Percentiles rank a stretch among this genome's conserved stretches.
phyloP scores from a whole-genome alignment of 2,113 vertebrate species.

The Apodemus speciosus region DNA sequence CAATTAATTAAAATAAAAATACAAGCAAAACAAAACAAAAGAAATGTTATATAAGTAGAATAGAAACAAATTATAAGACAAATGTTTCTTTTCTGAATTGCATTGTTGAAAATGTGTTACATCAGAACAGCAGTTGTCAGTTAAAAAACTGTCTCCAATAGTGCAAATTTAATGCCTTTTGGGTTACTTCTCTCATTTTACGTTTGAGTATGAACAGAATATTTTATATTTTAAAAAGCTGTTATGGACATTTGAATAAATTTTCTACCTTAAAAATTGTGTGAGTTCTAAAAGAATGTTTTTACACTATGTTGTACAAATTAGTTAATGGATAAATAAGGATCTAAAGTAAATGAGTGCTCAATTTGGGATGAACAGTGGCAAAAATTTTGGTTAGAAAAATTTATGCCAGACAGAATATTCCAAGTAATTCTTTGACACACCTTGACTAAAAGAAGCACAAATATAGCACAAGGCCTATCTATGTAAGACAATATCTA shows the following conservation, averaged over 20 bases:
- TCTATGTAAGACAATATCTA: neutral
- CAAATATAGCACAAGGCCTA: neutral
- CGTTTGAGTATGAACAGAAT: neutral
- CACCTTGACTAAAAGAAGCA: neutral
- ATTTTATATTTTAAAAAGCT: neutral
- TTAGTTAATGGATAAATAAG: neutral
- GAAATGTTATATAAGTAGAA: neutral
- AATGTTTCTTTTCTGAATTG: neutral
- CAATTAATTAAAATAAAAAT: too few species aligned
- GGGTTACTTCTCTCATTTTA: neutral
- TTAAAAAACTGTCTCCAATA: neutral
- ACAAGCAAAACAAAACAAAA: too few species aligned
- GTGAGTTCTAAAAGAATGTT: conserved; percentile 22
- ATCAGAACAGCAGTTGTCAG: neutral
- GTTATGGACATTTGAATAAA: neutral
- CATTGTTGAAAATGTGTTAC: neutral
- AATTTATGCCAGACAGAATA: neutral
- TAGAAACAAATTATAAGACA: neutral
- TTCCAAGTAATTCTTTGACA: neutral
- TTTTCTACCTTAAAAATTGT: neutral
- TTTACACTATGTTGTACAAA: neutral
- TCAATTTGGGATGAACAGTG: neutral
- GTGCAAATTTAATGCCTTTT: neutral
- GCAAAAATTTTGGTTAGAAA: neutral
- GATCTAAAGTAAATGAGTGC: neutral